Base-by-base conservation (phyloP, 2,113 vertebrate species). In the Spizaetus ornatus region DNA sequence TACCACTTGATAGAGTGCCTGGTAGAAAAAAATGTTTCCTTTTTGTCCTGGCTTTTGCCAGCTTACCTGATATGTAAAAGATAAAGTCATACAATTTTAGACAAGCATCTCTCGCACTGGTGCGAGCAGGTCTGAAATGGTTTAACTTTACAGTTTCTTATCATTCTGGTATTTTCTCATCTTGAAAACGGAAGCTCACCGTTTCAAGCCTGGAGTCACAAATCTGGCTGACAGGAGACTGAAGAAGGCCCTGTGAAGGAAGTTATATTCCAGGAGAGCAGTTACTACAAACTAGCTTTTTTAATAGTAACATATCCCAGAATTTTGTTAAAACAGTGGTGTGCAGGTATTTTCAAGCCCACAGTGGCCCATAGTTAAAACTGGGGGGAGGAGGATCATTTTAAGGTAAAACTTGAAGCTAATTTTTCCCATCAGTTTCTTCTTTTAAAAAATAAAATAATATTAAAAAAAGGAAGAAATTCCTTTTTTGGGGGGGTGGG, bases 21-120 rank as follows among this genome's bases (percentile, higher is more conserved):
- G n/a, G 16, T 52, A 88, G 71, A 61, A 76, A 18, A 18, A 88
- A 86, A 58, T 6, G 13, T 34, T 86, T 91, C 66, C 22, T 81
- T 91, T 94, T 74, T 59, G 25, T 78, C 26, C 11, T 71, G 73
- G 69, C 56, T 94, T 93, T 88, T 81, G 38, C 53, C 48, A 77
- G 22, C 21, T 79, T 71, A 71, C 79, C n/a, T 94, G 91, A 59
- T 65, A 40, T 6, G 5, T 65, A 58, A 69, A 69, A 84, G 47
- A 31, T 63, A 53, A 81, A 77, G 38, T 63, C 16, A 11, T 47
- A 8, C 5, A 10, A 3, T 85, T 95, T 85, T 69, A 91, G 73
- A 74, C 42, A 52, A 91, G 16, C 16, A 63, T 84, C 55, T 94
- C 61, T 91, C 18, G 19, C 42, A 11, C 25, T 36, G 58, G 16